A percentile compares a stretch with the other conserved stretches of the same genome.
Evolutionary conservation across 1,140 invertebrate species (phyloP).

Genomic region (Pygmarrhopalites habei): DNA sequence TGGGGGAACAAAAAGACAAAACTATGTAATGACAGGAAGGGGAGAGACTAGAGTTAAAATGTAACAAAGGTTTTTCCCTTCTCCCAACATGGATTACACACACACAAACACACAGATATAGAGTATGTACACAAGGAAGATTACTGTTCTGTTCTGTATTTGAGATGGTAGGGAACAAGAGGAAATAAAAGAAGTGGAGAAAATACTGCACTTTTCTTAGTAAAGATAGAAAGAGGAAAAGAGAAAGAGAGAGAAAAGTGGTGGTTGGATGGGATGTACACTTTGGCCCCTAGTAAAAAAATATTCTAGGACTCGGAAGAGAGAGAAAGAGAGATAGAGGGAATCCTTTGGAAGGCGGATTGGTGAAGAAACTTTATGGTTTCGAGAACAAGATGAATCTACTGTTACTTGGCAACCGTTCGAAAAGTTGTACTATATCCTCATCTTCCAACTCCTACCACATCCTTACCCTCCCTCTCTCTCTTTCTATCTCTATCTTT

Average conservation of each 20-base stretch:
- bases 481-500: background rate
- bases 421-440: background rate
- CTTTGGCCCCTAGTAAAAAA: slow-evolving; percentile 24
- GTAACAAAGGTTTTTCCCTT: no score
- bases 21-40: no score
- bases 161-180: no score
- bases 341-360: slow-evolving; percentile 20
- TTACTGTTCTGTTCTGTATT: no score
- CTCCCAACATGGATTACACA: no score
- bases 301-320: slow-evolving; percentile 25
- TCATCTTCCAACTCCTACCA: background rate
- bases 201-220: background rate
- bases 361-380: slow-evolving; percentile 31
- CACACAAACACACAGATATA: no score
- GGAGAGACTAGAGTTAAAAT: no score
- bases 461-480: background rate
- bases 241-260: background rate
- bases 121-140: no score
- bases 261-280: background rate
- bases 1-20: no score
- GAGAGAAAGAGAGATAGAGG: slow-evolving; percentile 15
- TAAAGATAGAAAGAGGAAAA: slow-evolving; percentile 3
- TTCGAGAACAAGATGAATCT: slow-evolving; percentile 32
- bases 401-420: slow-evolving; percentile 16
- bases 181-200: no score